phyloP scores from a whole-genome alignment of 2,888 invertebrate species.

The Phengaris arion region DNA sequence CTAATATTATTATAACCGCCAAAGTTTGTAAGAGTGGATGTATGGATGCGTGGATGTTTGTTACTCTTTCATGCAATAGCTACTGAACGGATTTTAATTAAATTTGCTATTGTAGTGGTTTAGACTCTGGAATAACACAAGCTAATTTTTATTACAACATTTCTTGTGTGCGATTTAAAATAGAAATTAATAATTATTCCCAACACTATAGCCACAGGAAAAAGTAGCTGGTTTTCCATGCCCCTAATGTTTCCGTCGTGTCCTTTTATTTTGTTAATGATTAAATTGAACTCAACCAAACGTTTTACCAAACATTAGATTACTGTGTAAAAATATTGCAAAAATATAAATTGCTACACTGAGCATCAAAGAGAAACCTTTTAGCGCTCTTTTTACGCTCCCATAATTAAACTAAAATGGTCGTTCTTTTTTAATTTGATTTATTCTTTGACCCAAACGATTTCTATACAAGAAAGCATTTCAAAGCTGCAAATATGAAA shows the following conservation, averaged over 20 bases:
- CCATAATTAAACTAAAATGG: background rate
- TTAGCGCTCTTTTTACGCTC: background rate
- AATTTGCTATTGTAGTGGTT: too few relatives aligned
- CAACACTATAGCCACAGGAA: too few relatives aligned
- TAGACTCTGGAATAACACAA: too few relatives aligned
- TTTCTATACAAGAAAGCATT: constrained; percentile 58
- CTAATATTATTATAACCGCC: too few relatives aligned
- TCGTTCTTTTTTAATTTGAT: constrained; percentile 34
- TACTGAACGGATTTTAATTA: too few relatives aligned
- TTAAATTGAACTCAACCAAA: background rate
- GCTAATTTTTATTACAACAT: too few relatives aligned
- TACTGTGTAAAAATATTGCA: background rate
- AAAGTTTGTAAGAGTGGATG: too few relatives aligned
- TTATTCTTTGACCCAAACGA: constrained; percentile 56
- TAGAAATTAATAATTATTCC: too few relatives aligned
- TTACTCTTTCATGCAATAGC: too few relatives aligned
- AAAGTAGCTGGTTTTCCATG: too few relatives aligned
- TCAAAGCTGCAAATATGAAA: constrained; percentile 63
- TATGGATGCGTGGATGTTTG: too few relatives aligned
- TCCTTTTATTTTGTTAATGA: background rate
- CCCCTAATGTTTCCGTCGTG: too few relatives aligned
- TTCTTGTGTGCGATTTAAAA: background rate
- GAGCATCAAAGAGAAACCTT: background rate
- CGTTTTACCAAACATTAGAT: background rate
- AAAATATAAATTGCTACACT: background rate